Percentiles rank a stretch among this genome's conserved stretches.
These are phyloP conservation scores for Meghimatium bilineatum DNA, from an alignment of 2,888 invertebrate genomes.

Conservation along the genomic window DNA sequence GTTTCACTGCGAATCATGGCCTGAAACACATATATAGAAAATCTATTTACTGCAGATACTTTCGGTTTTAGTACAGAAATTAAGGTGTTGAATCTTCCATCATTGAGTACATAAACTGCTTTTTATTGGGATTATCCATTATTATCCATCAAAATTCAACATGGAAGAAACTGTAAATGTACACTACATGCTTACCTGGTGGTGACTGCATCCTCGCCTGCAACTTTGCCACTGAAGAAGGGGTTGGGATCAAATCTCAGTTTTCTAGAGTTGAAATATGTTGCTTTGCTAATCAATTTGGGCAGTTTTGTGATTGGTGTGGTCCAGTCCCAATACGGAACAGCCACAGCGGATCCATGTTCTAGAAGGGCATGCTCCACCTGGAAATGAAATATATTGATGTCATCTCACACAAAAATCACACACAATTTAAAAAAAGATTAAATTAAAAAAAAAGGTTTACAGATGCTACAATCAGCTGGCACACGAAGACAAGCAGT, in stretches of 20 bases:
- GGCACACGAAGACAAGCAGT: too few relatives aligned
- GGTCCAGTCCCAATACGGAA: conserved; percentile 55
- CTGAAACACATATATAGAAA: too few relatives aligned
- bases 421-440: not conserved
- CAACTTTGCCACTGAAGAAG: conserved; percentile 38
- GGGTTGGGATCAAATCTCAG: conserved; percentile 43
- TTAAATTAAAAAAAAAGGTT: too few relatives aligned
- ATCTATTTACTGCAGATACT: too few relatives aligned
- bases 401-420: not conserved
- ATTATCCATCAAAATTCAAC: too few relatives aligned
- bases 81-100: too few relatives aligned
- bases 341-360: conserved; percentile 51
- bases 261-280: conserved; percentile 53
- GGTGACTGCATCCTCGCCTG: conserved; percentile 29
- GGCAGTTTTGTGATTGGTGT: conserved; percentile 49
- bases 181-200: conserved; percentile 32
- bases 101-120: too few relatives aligned
- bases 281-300: conserved; percentile 48
- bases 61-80: too few relatives aligned
- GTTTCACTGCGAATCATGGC: too few relatives aligned
- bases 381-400: conserved; percentile 7
- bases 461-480: too few relatives aligned
- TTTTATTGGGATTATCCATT: too few relatives aligned
- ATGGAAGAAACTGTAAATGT: too few relatives aligned
- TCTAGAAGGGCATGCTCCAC: conserved; percentile 54